These are phyloP conservation scores for Antennarius striatus DNA, from an alignment of 2,113 vertebrate genomes.

Conservation along the genomic window DNA sequence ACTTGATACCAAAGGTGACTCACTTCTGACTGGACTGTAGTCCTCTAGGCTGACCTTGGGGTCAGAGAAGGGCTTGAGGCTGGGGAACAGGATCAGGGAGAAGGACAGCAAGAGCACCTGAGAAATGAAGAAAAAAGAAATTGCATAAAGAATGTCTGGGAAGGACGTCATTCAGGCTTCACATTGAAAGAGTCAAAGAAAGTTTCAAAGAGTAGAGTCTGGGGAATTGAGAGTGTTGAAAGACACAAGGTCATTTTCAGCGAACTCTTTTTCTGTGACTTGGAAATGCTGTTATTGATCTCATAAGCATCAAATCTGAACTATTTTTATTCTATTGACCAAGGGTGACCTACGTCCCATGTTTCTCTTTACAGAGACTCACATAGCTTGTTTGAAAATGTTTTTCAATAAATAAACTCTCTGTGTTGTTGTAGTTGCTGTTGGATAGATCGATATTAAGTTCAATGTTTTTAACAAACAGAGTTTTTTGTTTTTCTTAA, in stretches of 20 bases:
- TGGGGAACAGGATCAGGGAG: constrained; percentile 90
- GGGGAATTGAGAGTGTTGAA: too few relatives aligned
- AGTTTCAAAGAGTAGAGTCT: too few relatives aligned
- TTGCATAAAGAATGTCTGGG: neutral
- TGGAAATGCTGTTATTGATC: too few relatives aligned
- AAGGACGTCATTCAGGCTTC: neutral
- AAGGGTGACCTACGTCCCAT: too few relatives aligned
- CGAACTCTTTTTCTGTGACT: too few relatives aligned
- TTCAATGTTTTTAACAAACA: neutral
- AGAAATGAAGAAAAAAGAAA: neutral
- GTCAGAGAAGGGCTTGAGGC: constrained; percentile 85
- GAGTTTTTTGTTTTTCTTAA: neutral
- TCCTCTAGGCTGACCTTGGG: constrained; percentile 83
- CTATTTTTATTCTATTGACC: too few relatives aligned
- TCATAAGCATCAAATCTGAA: too few relatives aligned
- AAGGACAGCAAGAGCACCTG: constrained; percentile 94
- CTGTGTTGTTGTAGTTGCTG: neutral
- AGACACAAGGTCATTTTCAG: too few relatives aligned
- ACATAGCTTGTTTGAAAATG: neutral
- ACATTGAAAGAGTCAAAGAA: neutral
- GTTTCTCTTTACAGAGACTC: neutral
- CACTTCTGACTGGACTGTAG: constrained; percentile 88
- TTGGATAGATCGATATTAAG: too few relatives aligned
- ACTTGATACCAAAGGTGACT: constrained; percentile 51
- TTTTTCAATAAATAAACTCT: neutral